A percentile compares a stretch with the other conserved stretches of the same genome.
Evolutionary conservation across 2,797 vertebrate genomes (phyloP).

Genomic region (Crenuchus spilurus): DNA sequence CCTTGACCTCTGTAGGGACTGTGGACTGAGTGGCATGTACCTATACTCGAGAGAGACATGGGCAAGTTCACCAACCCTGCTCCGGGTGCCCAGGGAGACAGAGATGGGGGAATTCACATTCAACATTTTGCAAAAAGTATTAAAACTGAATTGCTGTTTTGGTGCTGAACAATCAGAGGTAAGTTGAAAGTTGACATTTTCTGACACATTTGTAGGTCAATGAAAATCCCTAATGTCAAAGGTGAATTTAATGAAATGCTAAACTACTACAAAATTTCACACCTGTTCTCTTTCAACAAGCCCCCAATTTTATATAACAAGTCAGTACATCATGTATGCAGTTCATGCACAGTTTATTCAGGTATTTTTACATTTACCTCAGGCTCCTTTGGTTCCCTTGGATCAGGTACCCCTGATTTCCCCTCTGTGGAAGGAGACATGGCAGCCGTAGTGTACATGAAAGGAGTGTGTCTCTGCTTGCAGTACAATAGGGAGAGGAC

Average conservation of each 20-base stretch:
- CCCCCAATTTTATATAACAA: neutral
- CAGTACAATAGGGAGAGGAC: slow-evolving; percentile 91
- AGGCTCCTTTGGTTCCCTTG: slow-evolving; percentile 80
- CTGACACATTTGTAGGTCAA: neutral
- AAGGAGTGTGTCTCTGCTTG: slow-evolving; percentile 90
- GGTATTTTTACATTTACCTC: slow-evolving; percentile 81
- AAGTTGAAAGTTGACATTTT: slow-evolving; percentile 5
- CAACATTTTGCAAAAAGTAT: slow-evolving; percentile 56
- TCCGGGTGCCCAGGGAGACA: slow-evolving; percentile 73
- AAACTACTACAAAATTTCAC: neutral
- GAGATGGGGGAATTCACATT: slow-evolving; percentile 70
- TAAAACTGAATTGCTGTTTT: slow-evolving; percentile 26
- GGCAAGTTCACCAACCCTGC: slow-evolving; percentile 77
- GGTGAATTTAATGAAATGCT: neutral
- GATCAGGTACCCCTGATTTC: slow-evolving; percentile 80
- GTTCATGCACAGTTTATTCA: slow-evolving; percentile 1
- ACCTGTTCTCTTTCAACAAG: slow-evolving; percentile 1
- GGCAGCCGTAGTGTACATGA: slow-evolving; percentile 91
- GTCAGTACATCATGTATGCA: neutral
- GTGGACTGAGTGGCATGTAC: slow-evolving; percentile 81
- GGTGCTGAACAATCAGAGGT: slow-evolving; percentile 11
- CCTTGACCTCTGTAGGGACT: slow-evolving; percentile 77
- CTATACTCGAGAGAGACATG: slow-evolving; percentile 78
- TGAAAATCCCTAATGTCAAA: neutral
- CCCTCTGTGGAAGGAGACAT: slow-evolving; percentile 77